Base-by-base conservation (phyloP, 30 jellyfish, hydroid and myxozoan genomes). In the Morbakka virulenta region DNA sequence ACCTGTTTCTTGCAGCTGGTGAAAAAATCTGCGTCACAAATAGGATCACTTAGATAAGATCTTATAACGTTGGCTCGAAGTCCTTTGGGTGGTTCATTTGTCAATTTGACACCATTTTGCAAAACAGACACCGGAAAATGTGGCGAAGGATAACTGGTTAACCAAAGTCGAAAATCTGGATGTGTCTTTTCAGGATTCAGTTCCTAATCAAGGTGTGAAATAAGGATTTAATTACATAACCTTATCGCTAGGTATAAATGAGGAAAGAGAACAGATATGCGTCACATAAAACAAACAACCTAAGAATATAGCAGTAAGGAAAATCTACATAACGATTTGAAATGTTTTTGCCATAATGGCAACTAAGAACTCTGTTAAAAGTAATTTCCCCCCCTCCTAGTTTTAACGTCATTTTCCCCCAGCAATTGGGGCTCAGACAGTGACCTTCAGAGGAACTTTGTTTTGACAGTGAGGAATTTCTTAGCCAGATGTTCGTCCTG, bases 1-100 rank as follows among this genome's bases (percentile, higher is more conserved):
- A 89, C 97, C 89, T 86, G 95, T 64, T 89, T 83, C 41, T 83
- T 83, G 72, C 96, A 89, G 75, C 95, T 91, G 20, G 89, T 28
- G 69, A 89, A 89, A 86, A 89, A 89, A 47, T 89, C 95, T 29
- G 95, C 94, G 79, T 89, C 97, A 49, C 89, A 89, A 24, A 89
- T 89, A 0, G 97, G 97, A 79, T 83, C 97, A 61, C 97, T 89
- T 48, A 89, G 95, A 36, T 89, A 89, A 6, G 97, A 89, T 57
- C 97, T 95, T 49, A 62, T 35, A 0, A 89, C 80, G 65, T 89
- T 89, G 17, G 97, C 95, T 29, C 97, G 79, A 67, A 89, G 72
- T 48, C 97, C 97, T 83, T 89, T 89, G 3, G 97, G 97, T 28
- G 97, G 97, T 80, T 89, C 97, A 52, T 89, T 89, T 21, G 97